Evolutionary conservation across 1,140 invertebrate genomes (phyloP).

Genomic region (Coptotermes formosanus): DNA sequence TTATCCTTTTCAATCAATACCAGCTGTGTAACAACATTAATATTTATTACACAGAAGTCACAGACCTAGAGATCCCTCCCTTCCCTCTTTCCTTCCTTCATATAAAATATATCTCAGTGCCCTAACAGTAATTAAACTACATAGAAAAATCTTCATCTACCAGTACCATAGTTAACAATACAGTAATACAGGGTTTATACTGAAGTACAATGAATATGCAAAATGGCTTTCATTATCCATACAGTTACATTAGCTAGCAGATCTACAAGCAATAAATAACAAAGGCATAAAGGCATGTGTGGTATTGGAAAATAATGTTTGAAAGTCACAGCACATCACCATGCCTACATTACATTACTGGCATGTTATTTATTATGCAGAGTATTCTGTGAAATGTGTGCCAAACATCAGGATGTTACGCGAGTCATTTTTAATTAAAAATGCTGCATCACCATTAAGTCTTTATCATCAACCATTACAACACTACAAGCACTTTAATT

Average conservation of each 20-base stretch:
- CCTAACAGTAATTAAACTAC: constrained; percentile 16
- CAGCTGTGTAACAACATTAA: not conserved
- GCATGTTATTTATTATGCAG: not conserved
- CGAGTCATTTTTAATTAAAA: no score
- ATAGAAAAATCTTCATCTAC: constrained; percentile 9
- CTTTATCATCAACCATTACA: no score
- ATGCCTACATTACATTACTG: not conserved
- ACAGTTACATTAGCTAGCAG: not conserved
- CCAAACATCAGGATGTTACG: no score
- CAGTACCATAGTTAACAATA: not conserved
- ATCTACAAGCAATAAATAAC: constrained; percentile 5
- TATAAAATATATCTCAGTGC: constrained; percentile 13
- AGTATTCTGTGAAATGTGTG: no score
- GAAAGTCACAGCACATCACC: not conserved
- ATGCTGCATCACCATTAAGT: no score
- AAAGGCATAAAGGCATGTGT: constrained; percentile 18
- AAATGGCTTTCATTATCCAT: not conserved
- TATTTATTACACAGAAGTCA: not conserved
- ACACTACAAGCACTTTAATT: no score
- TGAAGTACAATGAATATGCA: not conserved
- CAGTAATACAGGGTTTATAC: not conserved
- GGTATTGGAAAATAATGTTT: not conserved
- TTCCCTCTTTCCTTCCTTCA: not conserved
- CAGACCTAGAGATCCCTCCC: not conserved
- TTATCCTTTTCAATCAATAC: not conserved